Evolutionary conservation across 2,888 invertebrate species (phyloP), one percentile per base, ranked within the genome.

Genomic region (Escarpia spicata): DNA sequence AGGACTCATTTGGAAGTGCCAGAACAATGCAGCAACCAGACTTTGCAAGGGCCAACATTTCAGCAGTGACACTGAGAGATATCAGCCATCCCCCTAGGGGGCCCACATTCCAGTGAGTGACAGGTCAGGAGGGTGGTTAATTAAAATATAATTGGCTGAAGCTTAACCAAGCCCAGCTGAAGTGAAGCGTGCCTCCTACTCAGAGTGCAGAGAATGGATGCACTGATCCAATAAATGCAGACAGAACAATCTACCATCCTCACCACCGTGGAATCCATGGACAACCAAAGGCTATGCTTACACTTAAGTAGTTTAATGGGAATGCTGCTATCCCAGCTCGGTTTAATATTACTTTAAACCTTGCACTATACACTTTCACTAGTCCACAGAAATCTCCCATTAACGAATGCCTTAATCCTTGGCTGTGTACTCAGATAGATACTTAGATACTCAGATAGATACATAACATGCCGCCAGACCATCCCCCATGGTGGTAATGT

Each of bases 11-110:
- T 75, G 6, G 75, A 26, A 26, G 26, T 2, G 15, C 15, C 75
- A 26, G 19, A n/a, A 75, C 75, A 75, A 75, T 75, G 75, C 75
- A 75, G 75, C 26, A 75, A 26, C 19, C 75, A 26, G n/a, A 75
- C 75, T 75, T 75, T 75, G 75, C 75, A 75, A 26, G n/a, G 75
- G 75, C 19, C 75, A 75, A 26, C 75, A 75, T 75, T 75, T 75
- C 75, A 75, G 75, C 75, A 75, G 75, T 75, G 75, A 75, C 75
- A 75, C 75, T 75, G 75, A 75, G 75, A 26, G 75, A 75, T 75
- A 75, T 75, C 75, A 75, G 75, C 26, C 75, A 75, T 75, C 26
- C 6, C 75, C 75, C 75, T 26, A 75, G 75, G 75, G 52, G 26
- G n/a, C 75, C 75, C 26, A 75, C 75, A 75, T 75, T 75, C 75